Conservation (phyloP, 2,113 vertebrate species). For the Micromys minutus region DNA sequence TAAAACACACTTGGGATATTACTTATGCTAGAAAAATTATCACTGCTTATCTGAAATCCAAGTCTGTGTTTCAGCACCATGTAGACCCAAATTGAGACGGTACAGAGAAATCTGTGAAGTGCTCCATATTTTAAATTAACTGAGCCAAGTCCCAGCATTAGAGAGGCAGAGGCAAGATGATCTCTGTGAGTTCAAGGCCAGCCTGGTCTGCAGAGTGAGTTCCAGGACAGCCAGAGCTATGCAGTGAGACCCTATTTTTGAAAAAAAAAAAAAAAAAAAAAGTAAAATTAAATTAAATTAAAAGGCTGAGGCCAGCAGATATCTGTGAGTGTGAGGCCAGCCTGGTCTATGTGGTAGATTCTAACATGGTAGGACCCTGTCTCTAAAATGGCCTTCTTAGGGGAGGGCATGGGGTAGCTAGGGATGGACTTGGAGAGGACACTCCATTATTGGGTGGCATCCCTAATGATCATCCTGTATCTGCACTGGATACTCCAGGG, state of each 20-base stretch:
- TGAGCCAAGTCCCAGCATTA: neutral
- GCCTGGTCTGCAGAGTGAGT: neutral
- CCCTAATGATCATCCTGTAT: neutral
- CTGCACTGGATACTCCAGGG: neutral
- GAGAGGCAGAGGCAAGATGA: neutral
- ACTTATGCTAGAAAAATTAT: neutral
- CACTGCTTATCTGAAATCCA: conserved; percentile 45
- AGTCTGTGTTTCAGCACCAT: neutral
- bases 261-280: neutral
- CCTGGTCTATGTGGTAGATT: neutral
- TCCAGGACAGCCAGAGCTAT: neutral
- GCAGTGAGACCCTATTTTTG: neutral
- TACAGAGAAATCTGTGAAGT: neutral
- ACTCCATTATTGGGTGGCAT: too few relatives aligned
- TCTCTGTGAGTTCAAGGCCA: neutral
- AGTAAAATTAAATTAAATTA: neutral
- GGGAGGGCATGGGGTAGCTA: too few relatives aligned
- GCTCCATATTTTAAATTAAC: neutral
- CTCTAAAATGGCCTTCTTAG: neutral
- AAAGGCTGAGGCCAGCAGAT: neutral
- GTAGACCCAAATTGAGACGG: neutral
- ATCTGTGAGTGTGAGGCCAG: neutral
- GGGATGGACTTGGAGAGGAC: too few relatives aligned
- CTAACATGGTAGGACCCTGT: neutral
- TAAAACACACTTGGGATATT: conserved; percentile 41